Evolutionary conservation across 2,888 invertebrate species (phyloP).

Genomic region (Poecilobothrus nobilitatus): DNA sequence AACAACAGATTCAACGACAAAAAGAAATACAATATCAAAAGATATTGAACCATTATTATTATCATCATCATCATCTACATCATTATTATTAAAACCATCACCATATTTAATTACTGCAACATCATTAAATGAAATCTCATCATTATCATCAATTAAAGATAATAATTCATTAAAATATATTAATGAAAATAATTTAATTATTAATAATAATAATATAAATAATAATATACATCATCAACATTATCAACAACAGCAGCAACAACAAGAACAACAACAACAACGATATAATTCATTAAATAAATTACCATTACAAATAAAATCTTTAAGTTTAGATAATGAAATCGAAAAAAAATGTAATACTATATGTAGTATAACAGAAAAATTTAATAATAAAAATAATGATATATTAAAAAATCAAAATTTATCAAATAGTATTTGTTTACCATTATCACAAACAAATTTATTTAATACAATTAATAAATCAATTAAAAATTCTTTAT

Average conservation of each 20-base stretch:
- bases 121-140: conserved; percentile 4
- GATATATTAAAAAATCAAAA: too few relatives aligned
- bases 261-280: not conserved
- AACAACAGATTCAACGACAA: conserved; percentile 12
- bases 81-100: not conserved
- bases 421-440: not conserved
- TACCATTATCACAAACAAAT: not conserved
- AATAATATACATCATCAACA: too few relatives aligned
- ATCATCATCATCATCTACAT: conserved; percentile 1
- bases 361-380: not conserved
- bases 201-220: not conserved
- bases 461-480: not conserved
- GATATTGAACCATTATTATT: conserved; percentile 9
- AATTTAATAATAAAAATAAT: not conserved
- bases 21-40: conserved; percentile 14
- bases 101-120: not conserved
- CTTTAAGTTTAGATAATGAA: not conserved
- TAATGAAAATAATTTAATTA: not conserved
- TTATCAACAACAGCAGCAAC: not conserved
- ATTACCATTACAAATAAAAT: not conserved
- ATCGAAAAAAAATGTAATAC: not conserved
- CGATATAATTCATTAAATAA: not conserved
- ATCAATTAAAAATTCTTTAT: not conserved
- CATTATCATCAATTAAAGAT: not conserved
- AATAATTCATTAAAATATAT: conserved; percentile 3